Evolutionary conservation across 2,113 vertebrate species (phyloP).

Genomic region (Zonotrichia leucophrys): DNA sequence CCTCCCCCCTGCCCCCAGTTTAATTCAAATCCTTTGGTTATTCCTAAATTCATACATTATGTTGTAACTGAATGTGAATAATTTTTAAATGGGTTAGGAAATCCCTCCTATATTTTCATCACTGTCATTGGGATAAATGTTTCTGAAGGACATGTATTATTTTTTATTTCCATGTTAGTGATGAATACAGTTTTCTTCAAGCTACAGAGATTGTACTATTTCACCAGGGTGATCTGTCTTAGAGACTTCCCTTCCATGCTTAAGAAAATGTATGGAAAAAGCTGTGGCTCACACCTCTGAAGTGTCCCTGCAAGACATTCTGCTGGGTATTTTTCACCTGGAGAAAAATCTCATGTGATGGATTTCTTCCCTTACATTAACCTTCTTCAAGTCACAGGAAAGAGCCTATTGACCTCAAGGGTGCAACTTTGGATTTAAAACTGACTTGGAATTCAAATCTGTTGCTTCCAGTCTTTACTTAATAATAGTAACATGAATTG

Average conservation of each 20-base stretch:
- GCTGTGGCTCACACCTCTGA: not conserved
- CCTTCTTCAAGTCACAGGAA: not conserved
- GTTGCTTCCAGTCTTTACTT: not conserved
- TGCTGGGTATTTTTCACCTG: not conserved
- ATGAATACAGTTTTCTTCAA: not conserved
- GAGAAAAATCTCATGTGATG: not conserved
- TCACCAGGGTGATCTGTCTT: not conserved
- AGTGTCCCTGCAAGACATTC: not conserved
- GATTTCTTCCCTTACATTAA: not conserved
- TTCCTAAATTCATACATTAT: not conserved
- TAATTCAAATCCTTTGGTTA: not conserved
- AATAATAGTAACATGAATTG: not conserved
- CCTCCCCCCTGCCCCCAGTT: fast-evolving
- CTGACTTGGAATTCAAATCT: not conserved
- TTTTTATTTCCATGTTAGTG: not conserved
- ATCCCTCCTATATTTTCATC: not conserved
- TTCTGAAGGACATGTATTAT: not conserved
- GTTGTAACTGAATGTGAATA: not conserved
- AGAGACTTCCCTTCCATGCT: not conserved
- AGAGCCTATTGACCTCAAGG: not conserved
- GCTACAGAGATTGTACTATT: not conserved
- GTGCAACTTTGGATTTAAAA: not conserved
- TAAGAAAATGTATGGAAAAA: not conserved
- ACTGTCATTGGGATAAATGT: not conserved
- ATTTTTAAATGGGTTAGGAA: not conserved